A percentile compares a stretch with the other conserved stretches of the same genome.
These are phyloP conservation scores for Cossypha niveicapilla DNA, from an alignment of 2,797 vertebrate genomes.

Conservation along the genomic window DNA sequence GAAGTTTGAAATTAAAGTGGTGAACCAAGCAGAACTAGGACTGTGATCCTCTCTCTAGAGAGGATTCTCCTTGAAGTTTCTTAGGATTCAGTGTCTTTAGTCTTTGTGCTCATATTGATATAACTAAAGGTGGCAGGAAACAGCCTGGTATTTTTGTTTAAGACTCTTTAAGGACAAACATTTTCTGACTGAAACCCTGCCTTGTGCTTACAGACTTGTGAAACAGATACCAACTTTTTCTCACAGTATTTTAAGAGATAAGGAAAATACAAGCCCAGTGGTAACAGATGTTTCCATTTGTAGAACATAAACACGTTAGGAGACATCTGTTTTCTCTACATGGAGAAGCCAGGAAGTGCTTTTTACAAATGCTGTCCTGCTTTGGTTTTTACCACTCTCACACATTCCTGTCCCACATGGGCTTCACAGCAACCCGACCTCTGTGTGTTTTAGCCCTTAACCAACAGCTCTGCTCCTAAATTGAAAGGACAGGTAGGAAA, in stretches of 20 bases:
- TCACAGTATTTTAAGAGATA: slow-evolving; percentile 62
- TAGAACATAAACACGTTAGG: slow-evolving; percentile 36
- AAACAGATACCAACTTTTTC: slow-evolving; percentile 47
- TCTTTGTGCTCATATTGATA: background rate
- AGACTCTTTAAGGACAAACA: background rate
- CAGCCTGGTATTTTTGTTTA: background rate
- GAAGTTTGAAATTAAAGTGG: background rate
- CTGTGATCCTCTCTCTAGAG: background rate
- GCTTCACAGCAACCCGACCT: fast-evolving
- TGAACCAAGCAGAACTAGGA: background rate
- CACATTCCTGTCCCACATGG: background rate
- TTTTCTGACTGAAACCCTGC: background rate
- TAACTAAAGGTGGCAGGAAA: background rate
- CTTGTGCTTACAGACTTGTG: background rate
- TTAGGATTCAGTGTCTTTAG: background rate
- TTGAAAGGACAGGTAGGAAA: background rate
- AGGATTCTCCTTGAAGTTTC: background rate
- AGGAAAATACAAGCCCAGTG: slow-evolving; percentile 29
- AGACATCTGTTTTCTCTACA: slow-evolving; percentile 63
- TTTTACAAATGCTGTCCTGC: background rate
- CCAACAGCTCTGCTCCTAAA: background rate
- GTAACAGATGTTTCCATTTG: slow-evolving; percentile 67
- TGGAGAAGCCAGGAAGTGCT: slow-evolving; percentile 46
- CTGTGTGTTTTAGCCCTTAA: background rate
- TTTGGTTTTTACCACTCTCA: slow-evolving; percentile 4